A percentile compares a stretch with the other conserved stretches of the same genome.
Evolutionary conservation across 2,888 invertebrate species (phyloP).

Genomic region (Tortricodes alternella): DNA sequence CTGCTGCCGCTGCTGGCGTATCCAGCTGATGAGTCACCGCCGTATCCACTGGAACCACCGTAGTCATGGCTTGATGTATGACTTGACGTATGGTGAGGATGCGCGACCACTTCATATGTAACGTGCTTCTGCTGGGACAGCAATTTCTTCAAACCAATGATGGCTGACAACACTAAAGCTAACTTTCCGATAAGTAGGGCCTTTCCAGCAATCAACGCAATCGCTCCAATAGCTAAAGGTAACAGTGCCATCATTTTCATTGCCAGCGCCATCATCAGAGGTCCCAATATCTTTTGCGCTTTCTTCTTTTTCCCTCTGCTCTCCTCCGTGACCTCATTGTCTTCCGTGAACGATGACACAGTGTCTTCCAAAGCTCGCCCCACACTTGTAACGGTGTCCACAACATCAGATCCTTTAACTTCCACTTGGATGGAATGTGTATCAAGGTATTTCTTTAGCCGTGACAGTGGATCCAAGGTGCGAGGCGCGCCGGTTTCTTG

Average conservation of each 20-base stretch:
- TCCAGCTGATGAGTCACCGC: constrained; percentile 84
- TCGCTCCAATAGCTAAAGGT: constrained; percentile 90
- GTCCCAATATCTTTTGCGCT: constrained; percentile 89
- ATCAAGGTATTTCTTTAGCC: constrained; percentile 89
- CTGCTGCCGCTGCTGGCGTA: constrained; percentile 74
- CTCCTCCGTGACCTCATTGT: constrained; percentile 85
- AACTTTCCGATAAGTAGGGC: constrained; percentile 92
- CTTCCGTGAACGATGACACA: constrained; percentile 84
- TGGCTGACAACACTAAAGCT: constrained; percentile 90
- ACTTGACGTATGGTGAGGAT: constrained; percentile 89
- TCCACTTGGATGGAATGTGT: constrained; percentile 92
- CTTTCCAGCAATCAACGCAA: constrained; percentile 93
- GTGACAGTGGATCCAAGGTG: constrained; percentile 85
- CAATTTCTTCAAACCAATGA: constrained; percentile 92
- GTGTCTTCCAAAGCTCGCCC: constrained; percentile 91
- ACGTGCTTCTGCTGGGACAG: constrained; percentile 92
- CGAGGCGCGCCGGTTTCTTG: constrained; percentile 91
- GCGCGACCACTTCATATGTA: constrained; percentile 93
- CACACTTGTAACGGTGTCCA: constrained; percentile 90
- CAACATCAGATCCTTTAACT: constrained; percentile 91
- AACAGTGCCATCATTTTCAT: constrained; percentile 90
- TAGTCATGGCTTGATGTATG: constrained; percentile 87
- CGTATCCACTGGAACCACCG: constrained; percentile 84
- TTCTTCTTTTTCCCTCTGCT: constrained; percentile 93
- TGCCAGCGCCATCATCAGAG: constrained; percentile 88